A percentile compares a stretch with the other conserved stretches of the same genome.
Conservation (phyloP, 2,113 vertebrate genomes). For the Gambusia affinis region DNA sequence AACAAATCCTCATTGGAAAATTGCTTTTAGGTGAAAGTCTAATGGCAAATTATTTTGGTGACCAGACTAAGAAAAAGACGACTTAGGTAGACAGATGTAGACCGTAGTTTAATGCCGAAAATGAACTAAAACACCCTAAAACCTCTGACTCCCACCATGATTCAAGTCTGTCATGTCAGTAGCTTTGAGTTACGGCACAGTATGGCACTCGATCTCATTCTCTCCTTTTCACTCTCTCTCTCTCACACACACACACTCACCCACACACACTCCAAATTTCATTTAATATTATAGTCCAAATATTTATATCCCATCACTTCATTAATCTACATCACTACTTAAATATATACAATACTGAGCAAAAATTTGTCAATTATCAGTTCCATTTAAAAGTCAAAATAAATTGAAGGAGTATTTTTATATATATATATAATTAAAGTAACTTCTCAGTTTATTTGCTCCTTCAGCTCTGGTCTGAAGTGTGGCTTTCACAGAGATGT, state of each 20-base stretch:
- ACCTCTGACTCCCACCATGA: conserved; percentile 1
- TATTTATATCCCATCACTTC: conserved; percentile 44
- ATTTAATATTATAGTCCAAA: conserved; percentile 73
- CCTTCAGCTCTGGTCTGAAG: background rate
- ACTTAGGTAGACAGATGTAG: conserved; percentile 38
- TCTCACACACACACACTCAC: conserved; percentile 3
- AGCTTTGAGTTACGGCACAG: conserved; percentile 59
- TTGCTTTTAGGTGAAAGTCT: too few species aligned
- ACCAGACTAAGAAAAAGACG: conserved; percentile 6
- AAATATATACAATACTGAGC: conserved; percentile 63
- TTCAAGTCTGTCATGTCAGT: conserved; percentile 64
- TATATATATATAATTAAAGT: conserved; percentile 10
- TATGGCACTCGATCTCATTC: conserved; percentile 30
- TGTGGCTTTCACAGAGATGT: background rate
- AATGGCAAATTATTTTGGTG: background rate
- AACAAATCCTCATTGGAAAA: too few species aligned
- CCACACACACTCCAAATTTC: background rate
- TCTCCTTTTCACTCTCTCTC: background rate
- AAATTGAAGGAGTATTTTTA: background rate
- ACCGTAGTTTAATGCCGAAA: conserved; percentile 73
- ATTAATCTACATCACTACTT: conserved; percentile 52
- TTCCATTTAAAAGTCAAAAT: conserved; percentile 10
- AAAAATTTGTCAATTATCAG: conserved; percentile 6
- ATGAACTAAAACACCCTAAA: conserved; percentile 26
- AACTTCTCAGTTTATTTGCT: conserved; percentile 7